These are phyloP conservation scores for Alentia gelatinosa DNA, from an alignment of 2,888 invertebrate species.

Conservation along the genomic window DNA sequence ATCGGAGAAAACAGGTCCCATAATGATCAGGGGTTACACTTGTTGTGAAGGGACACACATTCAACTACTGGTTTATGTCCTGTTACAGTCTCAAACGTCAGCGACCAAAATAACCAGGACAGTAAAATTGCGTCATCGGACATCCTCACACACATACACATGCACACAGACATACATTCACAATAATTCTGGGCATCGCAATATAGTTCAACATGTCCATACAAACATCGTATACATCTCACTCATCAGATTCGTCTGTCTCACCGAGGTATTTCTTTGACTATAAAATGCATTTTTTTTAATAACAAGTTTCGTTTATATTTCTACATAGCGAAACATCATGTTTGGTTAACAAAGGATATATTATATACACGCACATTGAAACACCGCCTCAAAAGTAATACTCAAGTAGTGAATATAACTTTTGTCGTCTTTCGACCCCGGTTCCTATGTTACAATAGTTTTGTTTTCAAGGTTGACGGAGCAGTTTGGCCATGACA, in stretches of 20 bases:
- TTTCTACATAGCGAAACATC: neutral
- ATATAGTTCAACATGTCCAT: too few species aligned
- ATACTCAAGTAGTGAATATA: too few species aligned
- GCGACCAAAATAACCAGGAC: neutral
- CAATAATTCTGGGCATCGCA: neutral
- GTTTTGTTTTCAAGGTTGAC: too few species aligned
- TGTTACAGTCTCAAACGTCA: neutral
- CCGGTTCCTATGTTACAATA: too few species aligned
- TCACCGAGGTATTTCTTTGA: conserved; percentile 38
- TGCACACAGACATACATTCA: neutral
- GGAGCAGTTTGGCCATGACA: too few species aligned
- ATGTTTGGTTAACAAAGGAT: neutral
- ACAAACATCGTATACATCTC: too few species aligned
- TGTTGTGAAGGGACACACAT: too few species aligned
- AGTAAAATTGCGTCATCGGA: conserved; percentile 3
- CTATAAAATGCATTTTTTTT: conserved; percentile 19
- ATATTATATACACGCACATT: conserved; percentile 21
- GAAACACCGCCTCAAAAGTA: too few species aligned
- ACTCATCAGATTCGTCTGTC: neutral
- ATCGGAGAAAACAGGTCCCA: too few species aligned
- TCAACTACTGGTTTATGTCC: neutral
- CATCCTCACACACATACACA: neutral
- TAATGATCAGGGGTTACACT: too few species aligned
- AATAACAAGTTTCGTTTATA: too few species aligned
- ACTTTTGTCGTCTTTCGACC: too few species aligned